Base-by-base conservation (phyloP, 2,113 vertebrate species). In the Ardeotis arabs region DNA sequence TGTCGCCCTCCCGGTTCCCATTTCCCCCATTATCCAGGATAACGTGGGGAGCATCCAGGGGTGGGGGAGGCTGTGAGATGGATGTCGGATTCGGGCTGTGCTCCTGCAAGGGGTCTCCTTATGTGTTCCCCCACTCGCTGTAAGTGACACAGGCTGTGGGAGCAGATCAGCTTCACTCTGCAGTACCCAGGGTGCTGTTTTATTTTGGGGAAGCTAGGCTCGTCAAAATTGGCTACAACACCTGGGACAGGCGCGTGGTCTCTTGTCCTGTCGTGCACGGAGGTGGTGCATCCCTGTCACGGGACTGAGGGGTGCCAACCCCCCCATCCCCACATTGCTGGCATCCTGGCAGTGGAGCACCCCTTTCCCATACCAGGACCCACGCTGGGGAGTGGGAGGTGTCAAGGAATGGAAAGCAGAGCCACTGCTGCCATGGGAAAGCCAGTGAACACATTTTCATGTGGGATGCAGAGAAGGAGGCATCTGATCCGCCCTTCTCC, bases 71-170 rank as follows among this genome's bases (percentile, higher is more conserved):
- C 37, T 69, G 35, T 2, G 2, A 68, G 16, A n/a, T 31, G 27
- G n/a, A 10, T 10, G 23, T 14, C 24, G 44, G 27, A 52, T 4
- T 3, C 4, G 2, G 39, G 25, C 14, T 85, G 25, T 47, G 49
- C 19, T 45, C 12, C 59, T 63, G 10, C 0, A 0, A 41, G 15
- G 25, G 4, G 4, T 41, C 93, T 78, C 9, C 37, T 55, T 45
- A 21, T 1, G 0, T 2, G 0, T 52, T 39, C 12, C 20, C 24
- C 10, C 0, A 0, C 12, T 29, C 10, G 0, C 25, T 44, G 20
- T 56, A 37, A 5, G 18, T 69, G 67, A 11, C 45, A 69, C 21
- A 37, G 29, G 21, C 68, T 56, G 49, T 35, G 7, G 12, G 41
- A 83, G 39, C 25, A 44, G 31, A 72, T 59, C 37, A 35, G 28